A percentile compares a stretch with the other conserved stretches of the same genome.
These are phyloP conservation scores for Andrena haemorrhoa DNA, from an alignment of 2,888 invertebrate genomes.

Conservation along the genomic window DNA sequence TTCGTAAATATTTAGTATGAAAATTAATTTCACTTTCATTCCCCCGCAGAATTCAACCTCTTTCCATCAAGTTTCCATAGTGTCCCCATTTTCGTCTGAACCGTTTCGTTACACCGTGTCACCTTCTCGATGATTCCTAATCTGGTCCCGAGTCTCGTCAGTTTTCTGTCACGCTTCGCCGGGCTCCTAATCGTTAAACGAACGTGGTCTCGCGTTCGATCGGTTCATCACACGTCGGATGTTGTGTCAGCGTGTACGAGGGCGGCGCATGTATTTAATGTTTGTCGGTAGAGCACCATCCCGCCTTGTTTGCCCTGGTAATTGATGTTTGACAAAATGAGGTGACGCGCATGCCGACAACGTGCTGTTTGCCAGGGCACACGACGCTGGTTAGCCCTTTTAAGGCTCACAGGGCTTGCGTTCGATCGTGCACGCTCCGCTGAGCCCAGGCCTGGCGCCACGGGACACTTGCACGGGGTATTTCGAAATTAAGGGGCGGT, in stretches of 20 bases:
- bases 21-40: no score
- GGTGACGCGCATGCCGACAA: constrained; percentile 70
- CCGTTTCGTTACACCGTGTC: no score
- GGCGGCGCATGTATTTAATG: constrained; percentile 72
- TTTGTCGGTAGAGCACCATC: constrained; percentile 66
- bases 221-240: constrained; percentile 63
- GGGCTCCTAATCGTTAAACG: background rate
- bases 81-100: no score
- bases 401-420: constrained; percentile 57
- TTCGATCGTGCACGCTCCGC: constrained; percentile 56
- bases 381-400: constrained; percentile 64
- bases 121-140: no score
- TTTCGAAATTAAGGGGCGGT: background rate
- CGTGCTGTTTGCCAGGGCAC: constrained; percentile 64
- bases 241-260: constrained; percentile 71
- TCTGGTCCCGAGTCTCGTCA: background rate
- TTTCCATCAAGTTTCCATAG: no score
- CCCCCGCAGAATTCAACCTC: no score
- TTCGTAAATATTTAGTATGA: no score
- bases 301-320: constrained; percentile 77
- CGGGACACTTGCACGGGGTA: constrained; percentile 23
- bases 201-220: constrained; percentile 22
- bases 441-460: constrained; percentile 31
- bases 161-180: background rate
- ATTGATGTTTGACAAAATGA: constrained; percentile 79